Base-by-base conservation (phyloP, 37 sponge, comb jelly and placozoan species). In the Spongilla lacustris region DNA sequence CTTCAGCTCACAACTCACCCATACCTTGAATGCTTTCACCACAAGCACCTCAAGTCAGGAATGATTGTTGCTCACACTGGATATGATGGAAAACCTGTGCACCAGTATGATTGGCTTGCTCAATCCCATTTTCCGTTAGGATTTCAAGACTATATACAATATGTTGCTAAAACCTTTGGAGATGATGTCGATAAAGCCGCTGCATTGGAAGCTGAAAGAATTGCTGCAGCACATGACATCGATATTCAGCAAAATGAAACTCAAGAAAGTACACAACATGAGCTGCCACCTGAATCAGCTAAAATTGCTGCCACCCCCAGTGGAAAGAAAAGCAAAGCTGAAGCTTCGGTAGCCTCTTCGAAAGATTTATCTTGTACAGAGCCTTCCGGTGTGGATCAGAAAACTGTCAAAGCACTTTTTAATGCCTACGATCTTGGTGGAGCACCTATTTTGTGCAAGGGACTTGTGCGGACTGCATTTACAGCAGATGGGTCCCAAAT, bases 41-140 rank as follows among this genome's bases (percentile, higher is more conserved):
- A 95, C 82, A 67, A 80, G 50, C 74, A 71, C 24, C 79, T 69
- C 19, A 30, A 83, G 48, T 75, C 83, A 2, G 74, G 92, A 0
- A 48, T 93, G 0, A 72, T 93, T 0, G 94, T 84, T 13, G 34
- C 78, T 34, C 91, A 93, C 74, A 78, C 77, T 84, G 91, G 92
- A 19, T 87, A 67, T 85, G 82, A 83, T 70, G 82, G 69, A 9
- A 24, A 76, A 36, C 81, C 82, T 5, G 27, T 84, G 8, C 71
- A 85, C 48, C 69, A 38, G 14, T 90, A 80, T 79, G 69, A 29
- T 23, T 90, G 88, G 84, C 36, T 35, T 23, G 78, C 85, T 33
- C 84, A 85, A 14, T 32, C 77, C 9, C 96, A 93, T 71, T 87
- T 91, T 1, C 70, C 69, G 37, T 88, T 95, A n/a, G 96, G 96